Conservation (phyloP, 2,888 invertebrate species). For the Xanthostigma xanthostigma region DNA sequence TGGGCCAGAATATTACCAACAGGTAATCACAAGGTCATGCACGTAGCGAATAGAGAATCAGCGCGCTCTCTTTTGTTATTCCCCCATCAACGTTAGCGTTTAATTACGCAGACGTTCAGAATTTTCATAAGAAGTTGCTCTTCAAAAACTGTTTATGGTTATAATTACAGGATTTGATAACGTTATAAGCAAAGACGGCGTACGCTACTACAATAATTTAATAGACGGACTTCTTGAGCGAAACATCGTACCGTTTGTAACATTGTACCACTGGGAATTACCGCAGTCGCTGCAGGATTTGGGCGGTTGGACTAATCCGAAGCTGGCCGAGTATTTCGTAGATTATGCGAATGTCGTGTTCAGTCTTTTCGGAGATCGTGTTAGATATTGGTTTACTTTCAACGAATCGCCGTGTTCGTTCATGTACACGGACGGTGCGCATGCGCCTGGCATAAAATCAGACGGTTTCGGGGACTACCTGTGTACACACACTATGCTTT, state of each 20-base stretch:
- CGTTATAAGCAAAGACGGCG: conserved; percentile 27
- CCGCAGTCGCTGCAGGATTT: no score
- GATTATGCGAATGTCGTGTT: conserved; percentile 36
- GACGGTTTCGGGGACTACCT: conserved; percentile 41
- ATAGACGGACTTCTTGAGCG: conserved; percentile 31
- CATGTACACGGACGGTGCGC: conserved; percentile 21
- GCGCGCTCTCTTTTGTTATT: no score
- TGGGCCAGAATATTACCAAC: conserved; percentile 47
- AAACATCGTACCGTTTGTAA: no score
- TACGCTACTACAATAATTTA: conserved; percentile 42
- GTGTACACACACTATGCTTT: conserved; percentile 44
- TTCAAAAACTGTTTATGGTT: no score
- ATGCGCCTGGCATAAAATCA: conserved; percentile 24
- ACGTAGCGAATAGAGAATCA: no score
- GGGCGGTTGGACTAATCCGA: conserved; percentile 29
- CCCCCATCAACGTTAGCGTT: no score
- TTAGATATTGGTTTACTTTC: conserved; percentile 37
- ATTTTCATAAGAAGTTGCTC: no score
- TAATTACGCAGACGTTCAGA: no score
- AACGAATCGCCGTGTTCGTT: conserved; percentile 31
- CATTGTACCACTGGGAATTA: no score
- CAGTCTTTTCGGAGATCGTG: conserved; percentile 21
- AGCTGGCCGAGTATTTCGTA: conserved; percentile 35
- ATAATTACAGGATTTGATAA: no score
- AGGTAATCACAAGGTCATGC: conserved; percentile 13